Percentiles rank a stretch among this genome's conserved stretches.
These are phyloP conservation scores for Ceratothoa steindachneri DNA, from an alignment of 2,888 invertebrate genomes.

Conservation along the genomic window DNA sequence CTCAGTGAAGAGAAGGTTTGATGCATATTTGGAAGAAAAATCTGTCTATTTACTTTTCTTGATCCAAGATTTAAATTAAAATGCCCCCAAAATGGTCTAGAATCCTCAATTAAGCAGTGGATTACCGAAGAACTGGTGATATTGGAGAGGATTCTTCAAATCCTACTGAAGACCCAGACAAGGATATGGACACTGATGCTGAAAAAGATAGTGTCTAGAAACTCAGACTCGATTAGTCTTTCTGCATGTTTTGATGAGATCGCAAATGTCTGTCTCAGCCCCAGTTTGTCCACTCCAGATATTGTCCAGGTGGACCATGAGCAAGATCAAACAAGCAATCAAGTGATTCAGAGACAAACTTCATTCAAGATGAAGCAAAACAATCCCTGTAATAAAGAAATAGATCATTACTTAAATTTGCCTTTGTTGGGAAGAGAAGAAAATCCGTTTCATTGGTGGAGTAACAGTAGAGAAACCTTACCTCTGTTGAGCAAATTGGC, in stretches of 20 bases:
- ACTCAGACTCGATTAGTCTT: not conserved
- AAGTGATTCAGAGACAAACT: not conserved
- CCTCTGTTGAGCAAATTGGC: not conserved
- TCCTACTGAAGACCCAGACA: conserved; percentile 12
- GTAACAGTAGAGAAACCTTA: not conserved
- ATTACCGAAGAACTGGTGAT: not conserved
- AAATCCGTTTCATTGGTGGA: not conserved
- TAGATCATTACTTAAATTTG: conserved; percentile 3
- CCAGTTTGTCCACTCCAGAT: not conserved
- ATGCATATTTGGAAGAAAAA: not conserved
- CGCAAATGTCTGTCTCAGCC: not conserved
- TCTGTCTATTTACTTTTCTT: conserved; percentile 3
- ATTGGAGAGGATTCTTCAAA: not conserved
- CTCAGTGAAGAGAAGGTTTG: conserved; percentile 3
- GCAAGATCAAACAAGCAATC: not conserved
- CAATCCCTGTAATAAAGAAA: conserved; percentile 18
- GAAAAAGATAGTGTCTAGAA: not conserved
- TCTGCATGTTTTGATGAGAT: not conserved
- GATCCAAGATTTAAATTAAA: conserved; percentile 3
- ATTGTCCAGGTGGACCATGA: not conserved
- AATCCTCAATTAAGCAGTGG: not conserved
- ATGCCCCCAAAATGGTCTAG: not conserved
- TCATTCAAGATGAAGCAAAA: not conserved
- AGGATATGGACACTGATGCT: not conserved
- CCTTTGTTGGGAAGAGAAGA: not conserved